Evolutionary conservation across 2,797 vertebrate genomes (phyloP), one percentile per base, ranked within the genome.

Genomic region (Prionace glauca): DNA sequence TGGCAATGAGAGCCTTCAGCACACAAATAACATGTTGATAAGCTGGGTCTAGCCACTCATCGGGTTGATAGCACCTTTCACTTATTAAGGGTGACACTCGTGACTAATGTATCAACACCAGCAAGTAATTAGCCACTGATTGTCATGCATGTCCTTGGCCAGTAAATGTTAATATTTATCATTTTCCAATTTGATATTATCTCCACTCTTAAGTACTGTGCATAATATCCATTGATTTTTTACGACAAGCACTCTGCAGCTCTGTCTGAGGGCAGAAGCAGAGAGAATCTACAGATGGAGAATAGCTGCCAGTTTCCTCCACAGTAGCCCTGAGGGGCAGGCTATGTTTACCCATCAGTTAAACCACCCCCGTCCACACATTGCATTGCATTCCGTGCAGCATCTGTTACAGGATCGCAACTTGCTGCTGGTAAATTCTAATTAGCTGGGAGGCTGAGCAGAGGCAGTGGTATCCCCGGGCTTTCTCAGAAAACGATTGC

Each of bases 291-390:
- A 92, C 90, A 92, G 90, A 12, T 22, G 11, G 65, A 67, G 67
- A 41, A 69, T 65, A 65, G 65, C 45, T 69, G 90, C 90, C 65
- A 67, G 67, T 92, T 92, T 92, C 41, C 5, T 67, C 9, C 22
- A 22, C 32, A 92, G 18, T n/a, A n/a, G 20, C 65, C 65, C 90
- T 92, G 90, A 92, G 90, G n/a, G 90, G 90, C 90, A 16, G 90
- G 90, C 12, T 67, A 65, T 67, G 65, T 91, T 65, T 65, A 65
- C 62, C n/a, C 88, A 65, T 10, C 60, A 92, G 90, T 69, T 41
- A 41, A 69, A 36, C 90, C 90, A 92, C n/a, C 90, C 24, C 65
- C 2, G n/a, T 69, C 90, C 90, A 69, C 69, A 92, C 90, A 69
- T 41, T 69, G 11, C n/a, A 92, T n/a, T 3, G 18, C 36, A n/a